These are phyloP conservation scores for Schlechtendalia chinensis DNA, from an alignment of 1,140 invertebrate genomes.

Conservation along the genomic window DNA sequence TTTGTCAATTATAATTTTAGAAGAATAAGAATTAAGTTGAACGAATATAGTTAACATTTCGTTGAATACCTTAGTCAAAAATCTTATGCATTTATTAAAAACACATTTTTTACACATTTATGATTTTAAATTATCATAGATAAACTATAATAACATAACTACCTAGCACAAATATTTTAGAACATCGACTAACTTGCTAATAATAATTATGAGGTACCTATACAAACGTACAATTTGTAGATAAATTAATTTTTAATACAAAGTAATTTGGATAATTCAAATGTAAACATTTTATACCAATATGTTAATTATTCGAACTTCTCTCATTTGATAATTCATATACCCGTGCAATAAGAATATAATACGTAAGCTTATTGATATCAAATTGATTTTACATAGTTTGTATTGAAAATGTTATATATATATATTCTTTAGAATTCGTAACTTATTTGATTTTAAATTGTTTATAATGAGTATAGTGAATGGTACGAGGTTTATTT, in stretches of 20 bases:
- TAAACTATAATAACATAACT: conserved; percentile 2
- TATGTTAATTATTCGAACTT: background rate
- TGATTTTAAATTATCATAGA: background rate
- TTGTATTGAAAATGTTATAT: too few species aligned
- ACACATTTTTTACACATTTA: background rate
- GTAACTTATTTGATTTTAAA: too few species aligned
- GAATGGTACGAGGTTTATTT: too few species aligned
- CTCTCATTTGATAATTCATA: too few species aligned
- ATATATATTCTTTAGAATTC: too few species aligned
- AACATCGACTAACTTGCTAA: background rate
- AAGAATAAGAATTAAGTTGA: background rate
- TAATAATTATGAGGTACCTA: background rate
- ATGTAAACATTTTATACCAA: background rate
- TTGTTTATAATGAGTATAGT: too few species aligned
- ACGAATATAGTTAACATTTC: background rate
- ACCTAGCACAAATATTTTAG: conserved; percentile 10
- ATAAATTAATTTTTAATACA: background rate
- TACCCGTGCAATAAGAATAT: too few species aligned
- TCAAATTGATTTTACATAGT: too few species aligned
- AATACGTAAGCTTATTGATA: too few species aligned
- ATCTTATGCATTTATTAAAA: background rate
- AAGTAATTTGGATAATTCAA: background rate
- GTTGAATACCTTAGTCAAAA: background rate
- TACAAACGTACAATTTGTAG: conserved; percentile 7
- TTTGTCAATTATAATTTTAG: background rate